Conservation (phyloP, 2,113 vertebrate genomes). For the Ophiodon elongatus region DNA sequence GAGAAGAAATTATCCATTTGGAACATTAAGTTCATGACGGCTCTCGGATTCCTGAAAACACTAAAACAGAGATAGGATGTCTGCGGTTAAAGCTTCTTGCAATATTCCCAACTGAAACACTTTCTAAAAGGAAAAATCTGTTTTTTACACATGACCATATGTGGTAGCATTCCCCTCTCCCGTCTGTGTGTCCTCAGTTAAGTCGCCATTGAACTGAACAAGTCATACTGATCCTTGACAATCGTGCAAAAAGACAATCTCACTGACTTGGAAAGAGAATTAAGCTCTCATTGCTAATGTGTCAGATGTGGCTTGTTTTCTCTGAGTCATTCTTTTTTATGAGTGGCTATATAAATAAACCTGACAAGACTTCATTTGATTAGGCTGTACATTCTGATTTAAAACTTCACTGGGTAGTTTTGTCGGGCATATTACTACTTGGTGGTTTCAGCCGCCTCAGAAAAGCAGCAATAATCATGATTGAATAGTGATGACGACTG, state of each 20-base stretch:
- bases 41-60: background rate
- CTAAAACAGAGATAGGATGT: too few relatives aligned
- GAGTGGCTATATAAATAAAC: constrained; percentile 32
- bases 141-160: too few relatives aligned
- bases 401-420: constrained; percentile 60
- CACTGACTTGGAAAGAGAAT: background rate
- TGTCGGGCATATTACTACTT: constrained; percentile 58
- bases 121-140: too few relatives aligned
- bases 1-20: background rate
- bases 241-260: background rate
- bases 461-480: constrained; percentile 77
- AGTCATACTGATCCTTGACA: too few relatives aligned
- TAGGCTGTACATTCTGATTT: constrained; percentile 37
- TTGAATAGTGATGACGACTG: constrained; percentile 81
- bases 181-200: too few relatives aligned
- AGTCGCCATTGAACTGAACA: too few relatives aligned
- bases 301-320: background rate
- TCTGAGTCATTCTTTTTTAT: constrained; percentile 22
- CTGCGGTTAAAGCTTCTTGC: too few relatives aligned
- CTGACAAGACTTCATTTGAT: constrained; percentile 16
- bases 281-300: background rate
- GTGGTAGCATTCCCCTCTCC: too few relatives aligned
- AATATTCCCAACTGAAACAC: too few relatives aligned
- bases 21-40: background rate
- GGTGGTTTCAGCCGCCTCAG: constrained; percentile 58